phyloP scores from a whole-genome alignment of 2,797 vertebrate genomes.

The Botia kubotai region DNA sequence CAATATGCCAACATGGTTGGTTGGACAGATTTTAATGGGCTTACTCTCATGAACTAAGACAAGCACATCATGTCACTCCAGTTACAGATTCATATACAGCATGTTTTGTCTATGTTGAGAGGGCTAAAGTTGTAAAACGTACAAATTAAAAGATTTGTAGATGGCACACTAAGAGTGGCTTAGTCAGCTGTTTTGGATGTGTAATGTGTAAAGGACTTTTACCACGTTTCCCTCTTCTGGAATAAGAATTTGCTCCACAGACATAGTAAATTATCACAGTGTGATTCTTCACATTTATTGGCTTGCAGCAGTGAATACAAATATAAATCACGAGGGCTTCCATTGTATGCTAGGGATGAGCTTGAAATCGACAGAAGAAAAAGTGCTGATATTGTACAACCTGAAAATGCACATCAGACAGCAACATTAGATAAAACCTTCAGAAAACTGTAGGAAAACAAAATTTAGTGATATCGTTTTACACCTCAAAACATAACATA shows the following conservation, averaged over 20 bases:
- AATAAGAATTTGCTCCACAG: constrained; percentile 7
- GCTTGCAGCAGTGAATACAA: constrained; percentile 21
- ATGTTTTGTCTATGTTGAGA: too few relatives aligned
- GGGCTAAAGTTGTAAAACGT: too few relatives aligned
- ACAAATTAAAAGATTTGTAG: too few relatives aligned
- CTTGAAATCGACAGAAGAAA: constrained; percentile 25
- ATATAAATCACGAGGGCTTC: constrained; percentile 47
- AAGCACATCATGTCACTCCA: too few relatives aligned
- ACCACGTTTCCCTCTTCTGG: neutral
- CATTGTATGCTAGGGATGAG: constrained; percentile 25
- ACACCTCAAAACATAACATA: constrained; percentile 27
- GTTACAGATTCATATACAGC: too few relatives aligned
- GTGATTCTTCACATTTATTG: constrained; percentile 37
- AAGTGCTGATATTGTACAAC: constrained; percentile 35
- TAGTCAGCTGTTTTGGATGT: neutral
- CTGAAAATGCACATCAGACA: constrained; percentile 28
- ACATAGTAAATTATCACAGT: constrained; percentile 27
- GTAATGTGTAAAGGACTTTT: constrained; percentile 2
- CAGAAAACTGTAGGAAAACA: constrained; percentile 1
- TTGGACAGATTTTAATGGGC: too few relatives aligned
- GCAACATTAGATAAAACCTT: constrained; percentile 8
- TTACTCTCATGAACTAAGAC: too few relatives aligned
- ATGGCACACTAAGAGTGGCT: neutral
- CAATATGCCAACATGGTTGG: too few relatives aligned
- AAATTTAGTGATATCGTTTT: constrained; percentile 10